A percentile compares a stretch with the other conserved stretches of the same genome.
These are phyloP conservation scores for Eurytoma adleriae DNA, from an alignment of 2,888 invertebrate species.

Conservation along the genomic window DNA sequence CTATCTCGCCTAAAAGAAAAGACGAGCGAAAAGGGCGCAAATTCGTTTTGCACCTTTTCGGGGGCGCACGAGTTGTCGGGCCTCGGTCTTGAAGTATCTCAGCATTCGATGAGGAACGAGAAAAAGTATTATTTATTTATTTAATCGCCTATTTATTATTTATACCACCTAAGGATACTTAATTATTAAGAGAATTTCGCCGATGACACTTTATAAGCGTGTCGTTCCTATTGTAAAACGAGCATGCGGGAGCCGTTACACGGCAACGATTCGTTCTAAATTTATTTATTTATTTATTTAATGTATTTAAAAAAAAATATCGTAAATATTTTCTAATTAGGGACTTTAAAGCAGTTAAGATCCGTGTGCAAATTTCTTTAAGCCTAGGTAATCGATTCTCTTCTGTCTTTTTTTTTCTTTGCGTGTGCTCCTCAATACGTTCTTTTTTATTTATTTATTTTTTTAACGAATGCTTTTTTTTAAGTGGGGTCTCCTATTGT, in stretches of 20 bases:
- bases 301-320: slow-evolving; percentile 14
- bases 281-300: slow-evolving; percentile 55
- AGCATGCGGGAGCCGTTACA: slow-evolving; percentile 37
- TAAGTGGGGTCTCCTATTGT: slow-evolving; percentile 16
- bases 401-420: neutral
- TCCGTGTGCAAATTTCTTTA: slow-evolving; percentile 20
- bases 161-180: slow-evolving; percentile 4
- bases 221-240: slow-evolving; percentile 39
- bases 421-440: neutral
- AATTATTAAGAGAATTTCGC: slow-evolving; percentile 18
- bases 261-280: neutral
- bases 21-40: too few species aligned
- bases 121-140: slow-evolving; percentile 55
- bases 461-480: neutral
- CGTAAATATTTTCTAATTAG: neutral
- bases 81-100: neutral
- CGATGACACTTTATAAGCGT: slow-evolving; percentile 17
- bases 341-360: neutral
- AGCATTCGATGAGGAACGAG: slow-evolving; percentile 9
- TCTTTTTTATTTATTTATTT: neutral
- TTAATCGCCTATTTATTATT: slow-evolving; percentile 50
- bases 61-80: slow-evolving; percentile 23
- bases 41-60: too few species aligned
- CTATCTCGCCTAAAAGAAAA: slow-evolving; percentile 67
- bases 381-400: neutral